These are phyloP conservation scores for Euleptes europaea DNA, from an alignment of 2,113 vertebrate species.

Conservation along the genomic window DNA sequence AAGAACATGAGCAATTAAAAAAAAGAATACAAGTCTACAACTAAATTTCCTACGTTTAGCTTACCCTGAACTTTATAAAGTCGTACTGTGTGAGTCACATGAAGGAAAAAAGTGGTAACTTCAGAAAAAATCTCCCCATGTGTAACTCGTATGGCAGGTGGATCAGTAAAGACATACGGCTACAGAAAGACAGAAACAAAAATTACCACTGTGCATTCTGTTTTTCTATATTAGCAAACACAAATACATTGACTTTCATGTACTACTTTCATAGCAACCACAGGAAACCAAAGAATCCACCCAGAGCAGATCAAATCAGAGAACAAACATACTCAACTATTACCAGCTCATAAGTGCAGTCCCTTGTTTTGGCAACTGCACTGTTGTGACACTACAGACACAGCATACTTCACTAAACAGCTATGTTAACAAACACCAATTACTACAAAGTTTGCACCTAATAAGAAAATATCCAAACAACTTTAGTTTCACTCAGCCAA, in stretches of 20 bases:
- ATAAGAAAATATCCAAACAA: no score
- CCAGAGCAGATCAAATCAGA: background rate
- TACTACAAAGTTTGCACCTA: background rate
- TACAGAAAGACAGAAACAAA: conserved; percentile 56
- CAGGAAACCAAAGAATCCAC: background rate
- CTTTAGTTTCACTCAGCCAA: no score
- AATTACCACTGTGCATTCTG: conserved; percentile 1
- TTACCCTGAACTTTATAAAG: conserved; percentile 87
- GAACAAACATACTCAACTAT: background rate
- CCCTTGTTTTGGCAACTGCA: background rate
- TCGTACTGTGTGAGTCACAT: conserved; percentile 83
- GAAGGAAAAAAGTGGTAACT: conserved; percentile 83
- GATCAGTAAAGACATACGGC: conserved; percentile 77
- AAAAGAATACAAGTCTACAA: background rate
- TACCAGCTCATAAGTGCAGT: background rate
- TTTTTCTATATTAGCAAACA: background rate
- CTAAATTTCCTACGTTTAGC: background rate
- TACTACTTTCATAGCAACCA: background rate
- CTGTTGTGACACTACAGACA: background rate
- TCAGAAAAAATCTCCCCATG: conserved; percentile 88
- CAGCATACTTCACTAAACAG: background rate
- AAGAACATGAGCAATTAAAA: background rate
- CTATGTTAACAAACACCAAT: background rate
- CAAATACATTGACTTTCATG: background rate
- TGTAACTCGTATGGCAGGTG: conserved; percentile 81